These are phyloP conservation scores for Agriotes lineatus DNA, from an alignment of 2,888 invertebrate species.

Conservation along the genomic window DNA sequence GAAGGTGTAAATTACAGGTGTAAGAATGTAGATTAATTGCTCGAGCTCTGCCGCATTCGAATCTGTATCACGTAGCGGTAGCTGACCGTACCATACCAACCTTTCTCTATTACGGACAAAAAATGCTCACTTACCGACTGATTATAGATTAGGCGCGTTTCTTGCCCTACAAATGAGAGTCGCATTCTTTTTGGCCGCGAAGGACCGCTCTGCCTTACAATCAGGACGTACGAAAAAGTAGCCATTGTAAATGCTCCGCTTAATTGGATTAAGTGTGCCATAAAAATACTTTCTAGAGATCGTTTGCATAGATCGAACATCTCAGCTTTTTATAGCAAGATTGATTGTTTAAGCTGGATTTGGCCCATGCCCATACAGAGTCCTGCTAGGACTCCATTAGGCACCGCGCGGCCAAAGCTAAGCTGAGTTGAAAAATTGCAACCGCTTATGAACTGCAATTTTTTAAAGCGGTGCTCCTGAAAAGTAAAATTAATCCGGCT, in stretches of 20 bases:
- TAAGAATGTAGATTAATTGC: constrained; percentile 60
- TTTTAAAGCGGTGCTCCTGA: no score
- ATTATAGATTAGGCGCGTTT: constrained; percentile 48
- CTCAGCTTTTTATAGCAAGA: not conserved
- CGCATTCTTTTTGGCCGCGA: constrained; percentile 41
- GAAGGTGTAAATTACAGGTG: constrained; percentile 59
- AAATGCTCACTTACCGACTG: constrained; percentile 50
- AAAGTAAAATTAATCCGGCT: no score
- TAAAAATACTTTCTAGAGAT: constrained; percentile 38
- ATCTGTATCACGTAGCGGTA: constrained; percentile 59
- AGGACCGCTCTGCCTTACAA: constrained; percentile 17
- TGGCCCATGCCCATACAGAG: no score
- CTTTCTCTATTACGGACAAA: constrained; percentile 57
- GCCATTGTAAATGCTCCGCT: constrained; percentile 20
- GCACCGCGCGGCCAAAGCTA: no score
- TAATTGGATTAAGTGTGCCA: constrained; percentile 30
- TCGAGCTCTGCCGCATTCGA: constrained; percentile 51
- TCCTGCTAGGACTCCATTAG: no score
- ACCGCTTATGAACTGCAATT: no score
- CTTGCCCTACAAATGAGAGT: constrained; percentile 47
- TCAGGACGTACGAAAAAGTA: constrained; percentile 26
- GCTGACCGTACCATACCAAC: constrained; percentile 56
- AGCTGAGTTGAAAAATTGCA: no score
- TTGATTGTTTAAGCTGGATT: not conserved
- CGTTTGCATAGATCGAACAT: constrained; percentile 18